Conservation (phyloP, 2,797 vertebrate species). For the Acanthis flammea region DNA sequence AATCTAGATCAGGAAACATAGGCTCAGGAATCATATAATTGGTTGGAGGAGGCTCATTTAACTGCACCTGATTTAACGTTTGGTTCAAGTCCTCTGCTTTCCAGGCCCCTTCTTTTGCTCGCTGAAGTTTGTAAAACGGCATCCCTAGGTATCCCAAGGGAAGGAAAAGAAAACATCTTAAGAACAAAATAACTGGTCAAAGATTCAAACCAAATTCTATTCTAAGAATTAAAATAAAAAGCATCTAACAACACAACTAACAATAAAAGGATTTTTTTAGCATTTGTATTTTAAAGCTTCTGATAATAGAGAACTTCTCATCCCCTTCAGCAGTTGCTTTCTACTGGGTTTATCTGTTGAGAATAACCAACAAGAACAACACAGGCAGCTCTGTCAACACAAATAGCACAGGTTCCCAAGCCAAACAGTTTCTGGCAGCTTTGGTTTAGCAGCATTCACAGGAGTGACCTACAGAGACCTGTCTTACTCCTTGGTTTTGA, state of each 20-base stretch:
- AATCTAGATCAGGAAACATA: slow-evolving; percentile 69
- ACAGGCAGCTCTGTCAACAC: background rate
- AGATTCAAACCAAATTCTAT: background rate
- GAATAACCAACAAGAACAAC: background rate
- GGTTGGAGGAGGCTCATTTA: slow-evolving; percentile 68
- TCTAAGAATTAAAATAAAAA: background rate
- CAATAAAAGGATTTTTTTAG: background rate
- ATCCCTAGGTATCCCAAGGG: slow-evolving; percentile 74
- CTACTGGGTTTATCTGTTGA: background rate
- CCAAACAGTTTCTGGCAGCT: background rate
- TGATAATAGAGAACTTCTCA: background rate
- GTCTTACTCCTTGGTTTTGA: accelerated
- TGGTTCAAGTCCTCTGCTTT: slow-evolving; percentile 72
- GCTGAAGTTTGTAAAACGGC: slow-evolving; percentile 82
- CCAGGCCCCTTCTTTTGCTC: slow-evolving; percentile 82
- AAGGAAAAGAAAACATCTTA: background rate
- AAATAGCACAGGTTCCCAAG: background rate
- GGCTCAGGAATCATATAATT: slow-evolving; percentile 71
- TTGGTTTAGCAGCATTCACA: background rate
- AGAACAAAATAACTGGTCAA: background rate
- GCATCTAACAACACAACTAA: background rate
- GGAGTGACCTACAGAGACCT: background rate
- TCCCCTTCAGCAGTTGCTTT: background rate
- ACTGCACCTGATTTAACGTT: slow-evolving; percentile 73
- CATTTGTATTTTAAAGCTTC: background rate